Evolutionary conservation across 1,140 invertebrate genomes (phyloP), one percentile per base, ranked within the genome.

Genomic region (Paralvinella palmiformis): DNA sequence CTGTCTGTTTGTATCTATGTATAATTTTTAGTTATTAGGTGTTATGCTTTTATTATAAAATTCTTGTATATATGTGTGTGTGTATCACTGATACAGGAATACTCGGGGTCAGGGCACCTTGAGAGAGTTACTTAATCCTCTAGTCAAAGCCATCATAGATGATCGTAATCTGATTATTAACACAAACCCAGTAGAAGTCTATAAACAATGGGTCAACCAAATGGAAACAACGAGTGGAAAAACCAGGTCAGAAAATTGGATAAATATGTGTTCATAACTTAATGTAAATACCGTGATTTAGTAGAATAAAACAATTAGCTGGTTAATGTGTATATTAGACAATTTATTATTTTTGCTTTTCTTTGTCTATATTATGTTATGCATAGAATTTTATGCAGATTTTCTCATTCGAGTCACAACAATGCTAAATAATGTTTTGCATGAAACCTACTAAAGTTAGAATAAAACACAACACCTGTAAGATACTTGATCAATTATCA

Each of bases 121-220:
- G 20, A 83, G 88, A 62, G 85, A 86, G 59, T 87, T 91, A 68
- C 81, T 91, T 35, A 87, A 88, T 32, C 88, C 88, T 2, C 81
- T 89, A 15, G 86, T 91, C 48, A 85, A 86, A 15, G 70, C 74
- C 35, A 84, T 91, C 63, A 75, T 91, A 20, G 83, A 84, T 31
- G 86, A 90, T 69, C 88, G 85, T 73, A 84, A 83, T 60, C 79
- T 90, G 22, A 85, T 83, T 61, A 89, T 91, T 68, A 89, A 90
- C 75, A 90, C 89, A 1, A 89, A 89, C 73, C 89, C 89, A 13
- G 83, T 90, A 0, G 89, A 90, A 71, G 88, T 91, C 66, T 91
- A 91, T 72, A 90, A 90, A 73, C 83, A 84, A 37, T 91, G 89
- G 89, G 84, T 90, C 63, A 91, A 90, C 82, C 85, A 89, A 72